Base-by-base conservation (phyloP, 2,797 vertebrate species). In the Aldrovandia affinis region DNA sequence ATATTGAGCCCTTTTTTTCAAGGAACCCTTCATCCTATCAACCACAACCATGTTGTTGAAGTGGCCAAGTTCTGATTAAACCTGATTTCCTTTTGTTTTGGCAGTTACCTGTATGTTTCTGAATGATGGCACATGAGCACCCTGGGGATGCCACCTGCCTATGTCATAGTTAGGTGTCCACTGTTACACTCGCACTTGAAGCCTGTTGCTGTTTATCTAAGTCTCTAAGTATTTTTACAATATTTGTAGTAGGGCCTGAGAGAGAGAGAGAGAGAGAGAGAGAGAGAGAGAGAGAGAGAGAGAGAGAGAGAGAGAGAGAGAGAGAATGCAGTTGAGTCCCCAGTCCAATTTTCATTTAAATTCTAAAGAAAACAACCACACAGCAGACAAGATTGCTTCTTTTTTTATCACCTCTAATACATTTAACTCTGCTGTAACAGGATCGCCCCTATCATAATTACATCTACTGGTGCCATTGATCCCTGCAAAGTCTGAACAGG, bases 401-500 rank as follows among this genome's bases (percentile, higher is more conserved):
- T 88, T 93, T 93, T 93, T 93, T 91, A 92, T 92, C 92, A 89
- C 86, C 89, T 90, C 80, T 91, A 92, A 93, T 91, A 87, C 86
- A 89, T 92, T 93, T 91, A 90, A 86, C 80, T 90, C 88, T 63
- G 85, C 84, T 88, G 86, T 89, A 87, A 75, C 86, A 86, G 90
- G 85, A 90, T 88, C 81, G 85, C 82, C 84, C 90, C 90, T 92
- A 94, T 94, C 93, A 91, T 94, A 94, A 95, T 94, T 91, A 93
- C 94, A 95, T 94, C 91, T 92, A 88, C 89, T 87, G 92, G 81
- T 70, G 89, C 88, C 87, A 88, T 89, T 59, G 87, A 93, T 93
- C 91, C 90, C 83, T 55, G 83, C 85, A 15, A 55, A 44, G 78
- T 80, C 65, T 84, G 79, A 80, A 84, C 78, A 84, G 83, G 47